Percentiles rank a stretch among this genome's conserved stretches.
Evolutionary conservation across 2,113 vertebrate species (phyloP).

Genomic region (Dolichotis patagonum): DNA sequence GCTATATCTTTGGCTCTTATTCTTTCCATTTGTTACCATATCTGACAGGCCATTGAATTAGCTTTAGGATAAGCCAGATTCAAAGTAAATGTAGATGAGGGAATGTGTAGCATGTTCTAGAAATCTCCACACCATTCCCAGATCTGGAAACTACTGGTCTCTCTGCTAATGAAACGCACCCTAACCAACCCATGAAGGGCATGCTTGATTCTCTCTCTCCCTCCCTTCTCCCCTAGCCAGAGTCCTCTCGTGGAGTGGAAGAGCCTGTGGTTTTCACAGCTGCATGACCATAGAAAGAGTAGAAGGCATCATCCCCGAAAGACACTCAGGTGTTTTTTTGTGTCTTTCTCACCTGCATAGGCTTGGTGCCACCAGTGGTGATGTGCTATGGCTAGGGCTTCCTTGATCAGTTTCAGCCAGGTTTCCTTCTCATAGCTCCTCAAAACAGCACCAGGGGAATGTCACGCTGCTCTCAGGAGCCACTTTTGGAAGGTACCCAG

Average conservation of each 20-base stretch:
- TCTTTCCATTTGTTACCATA: not conserved
- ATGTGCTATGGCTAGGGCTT: not conserved
- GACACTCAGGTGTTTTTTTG: too few species aligned
- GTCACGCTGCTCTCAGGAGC: not conserved
- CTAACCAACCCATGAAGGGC: too few species aligned
- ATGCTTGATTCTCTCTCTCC: not conserved
- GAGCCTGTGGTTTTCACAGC: not conserved
- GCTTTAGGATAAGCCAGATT: too few species aligned
- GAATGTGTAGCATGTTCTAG: not conserved
- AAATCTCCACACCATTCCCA: not conserved
- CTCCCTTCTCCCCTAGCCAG: fast-evolving
- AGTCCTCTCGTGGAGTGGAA: not conserved
- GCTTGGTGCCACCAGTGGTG: fast-evolving
- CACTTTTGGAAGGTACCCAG: not conserved
- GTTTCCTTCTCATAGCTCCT: not conserved
- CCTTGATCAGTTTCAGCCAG: not conserved
- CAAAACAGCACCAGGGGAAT: not conserved
- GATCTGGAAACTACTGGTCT: not conserved
- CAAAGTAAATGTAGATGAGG: not conserved
- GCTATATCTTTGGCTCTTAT: too few species aligned
- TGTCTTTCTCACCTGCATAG: fast-evolving
- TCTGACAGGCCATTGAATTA: not conserved
- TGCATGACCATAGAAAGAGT: not conserved
- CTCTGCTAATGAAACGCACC: not conserved
- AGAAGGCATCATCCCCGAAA: not conserved